Base-by-base conservation (phyloP, 2,888 invertebrate genomes). In the Drosophila putrida region DNA sequence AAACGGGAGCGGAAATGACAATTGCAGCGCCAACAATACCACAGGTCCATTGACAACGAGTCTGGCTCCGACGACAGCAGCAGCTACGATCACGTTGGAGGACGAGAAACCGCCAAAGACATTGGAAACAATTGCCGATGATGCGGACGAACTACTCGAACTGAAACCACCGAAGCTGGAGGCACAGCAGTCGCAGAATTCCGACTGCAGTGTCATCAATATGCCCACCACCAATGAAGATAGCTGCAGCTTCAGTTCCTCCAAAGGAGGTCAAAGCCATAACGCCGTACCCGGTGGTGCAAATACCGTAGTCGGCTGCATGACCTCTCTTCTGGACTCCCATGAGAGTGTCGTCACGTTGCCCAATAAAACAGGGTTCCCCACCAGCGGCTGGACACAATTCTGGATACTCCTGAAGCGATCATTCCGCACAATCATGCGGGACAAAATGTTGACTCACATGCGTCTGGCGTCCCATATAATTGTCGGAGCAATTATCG, bases 401-500 rank as follows among this genome's bases (percentile, higher is more conserved):
- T 97, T 97, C 92, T 95, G 96, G 94, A 96, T 98, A 84, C 93
- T 98, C 84, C 94, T 98, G 84, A 96, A 97, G 89, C 93, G 97
- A 68, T 97, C 96, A 9, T 96, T 97, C 91, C 94, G 95, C 64
- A 96, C 97, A 80, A 97, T 96, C 80, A 94, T 96, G 82, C 93
- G 97, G 80, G 97, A 97, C 90, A 95, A 97, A 94, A 98, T 97
- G 92, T 92, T 99, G 91, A 98, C 98, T 47, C 95, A 96, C 87
- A 95, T 98, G 93, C 94, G 98, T 81, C 94, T 98, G 78, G 95
- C 96, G 76, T 92, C 93, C 47, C 93, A 93, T 66, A 94, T 98
- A 57, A 94, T 97, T 62, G 98, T 98, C 60, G 98, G 98, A 4
- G 94, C 98, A 66, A 94, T 98, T 67, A 97, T 98, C 83, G 98